Evolutionary conservation across 2,888 invertebrate species (phyloP), one percentile per base, ranked within the genome.

Genomic region (Laothoe populi): DNA sequence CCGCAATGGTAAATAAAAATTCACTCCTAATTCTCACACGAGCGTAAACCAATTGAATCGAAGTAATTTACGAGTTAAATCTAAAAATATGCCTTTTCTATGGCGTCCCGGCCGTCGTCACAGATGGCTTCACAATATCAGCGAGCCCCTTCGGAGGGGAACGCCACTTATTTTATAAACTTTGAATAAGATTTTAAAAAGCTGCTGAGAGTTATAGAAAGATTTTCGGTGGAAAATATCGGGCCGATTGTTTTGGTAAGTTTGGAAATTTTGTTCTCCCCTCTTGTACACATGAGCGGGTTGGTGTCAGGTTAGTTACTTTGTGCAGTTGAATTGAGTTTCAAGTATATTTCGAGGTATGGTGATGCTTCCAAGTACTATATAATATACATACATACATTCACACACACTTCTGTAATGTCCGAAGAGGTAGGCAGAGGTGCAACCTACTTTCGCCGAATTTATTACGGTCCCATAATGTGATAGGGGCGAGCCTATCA

Each of bases 181-280:
- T 92, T 92, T 91, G 86, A 92, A 92, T 92, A 92, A 92, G 91
- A 91, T 89, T 91, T 92, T 90, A 87, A 92, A 91, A 89, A 87
- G 86, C 84, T 81, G 79, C 79, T 73, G 78, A 79, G 78, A 81
- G 81, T 87, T 87, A 82, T 79, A 72, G 77, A 75, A 74, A 78
- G 78, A 78, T 82, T 82, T 78, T 75, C 72, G 64, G 72, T 73
- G 77, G 77, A 79, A 79, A 82, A 77, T 76, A 74, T 69, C 65
- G 70, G 73, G 74, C 72, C 62, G 67, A 74, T 81, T 81, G 79
- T 83, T 82, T 79, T 57, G 70, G 64, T 62, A 81, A 78, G 67
- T 77, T 77, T 65, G 71, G 73, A 70, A 83, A 82, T 77, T 73
- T 74, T 62, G 65, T 66, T 66, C 71, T 65, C 49, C 48, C 67